Evolutionary conservation across 2,888 invertebrate genomes (phyloP).

Genomic region (Amblyjoppa proteus): DNA sequence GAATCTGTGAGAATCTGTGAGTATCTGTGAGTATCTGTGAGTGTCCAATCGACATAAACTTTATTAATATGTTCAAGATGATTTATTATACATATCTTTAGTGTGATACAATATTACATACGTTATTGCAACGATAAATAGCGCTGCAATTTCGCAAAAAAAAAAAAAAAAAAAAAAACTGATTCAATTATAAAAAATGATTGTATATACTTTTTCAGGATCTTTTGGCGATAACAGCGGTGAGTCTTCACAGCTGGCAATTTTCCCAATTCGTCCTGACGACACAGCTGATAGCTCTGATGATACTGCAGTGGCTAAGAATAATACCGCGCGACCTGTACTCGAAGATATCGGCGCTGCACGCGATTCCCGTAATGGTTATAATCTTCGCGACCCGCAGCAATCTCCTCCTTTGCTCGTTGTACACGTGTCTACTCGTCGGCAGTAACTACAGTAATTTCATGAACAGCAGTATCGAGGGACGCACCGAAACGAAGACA

Average conservation of each 20-base stretch:
- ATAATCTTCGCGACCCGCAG: conserved; percentile 83
- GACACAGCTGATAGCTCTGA: conserved; percentile 91
- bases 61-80: no score
- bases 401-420: conserved; percentile 86
- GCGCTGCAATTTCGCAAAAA: no score
- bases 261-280: conserved; percentile 94
- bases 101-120: no score
- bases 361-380: conserved; percentile 69
- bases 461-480: conserved; percentile 65
- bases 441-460: conserved; percentile 75
- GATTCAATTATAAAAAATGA: not conserved
- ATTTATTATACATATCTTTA: no score
- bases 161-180: not conserved
- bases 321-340: conserved; percentile 85
- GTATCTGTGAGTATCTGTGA: no score
- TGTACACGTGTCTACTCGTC: conserved; percentile 86
- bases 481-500: conserved; percentile 55
- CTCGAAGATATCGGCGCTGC: conserved; percentile 76
- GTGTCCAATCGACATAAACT: no score
- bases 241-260: conserved; percentile 90
- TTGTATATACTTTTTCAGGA: conserved; percentile 75
- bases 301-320: conserved; percentile 88
- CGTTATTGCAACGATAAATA: no score
- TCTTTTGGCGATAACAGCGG: conserved; percentile 73
- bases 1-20: no score